Evolutionary conservation across 2,113 vertebrate genomes (phyloP), one percentile per base, ranked within the genome.

Genomic region (Tricholaema leucomelas): DNA sequence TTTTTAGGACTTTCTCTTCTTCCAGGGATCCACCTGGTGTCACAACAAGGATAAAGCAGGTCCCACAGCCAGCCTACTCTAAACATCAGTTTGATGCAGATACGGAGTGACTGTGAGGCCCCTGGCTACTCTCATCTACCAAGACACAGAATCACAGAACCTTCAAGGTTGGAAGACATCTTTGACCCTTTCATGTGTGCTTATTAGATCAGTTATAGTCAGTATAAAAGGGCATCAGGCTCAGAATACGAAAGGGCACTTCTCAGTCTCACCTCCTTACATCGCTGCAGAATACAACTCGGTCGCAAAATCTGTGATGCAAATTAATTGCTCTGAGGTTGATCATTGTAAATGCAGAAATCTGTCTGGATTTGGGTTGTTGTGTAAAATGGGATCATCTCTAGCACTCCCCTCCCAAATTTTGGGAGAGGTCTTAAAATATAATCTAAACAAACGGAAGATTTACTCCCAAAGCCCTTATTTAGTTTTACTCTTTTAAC

Each of bases 41-140:
- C 35, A 76, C 24, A 78, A 78, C 16, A 72, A 72, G 90, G 88
- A 42, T 78, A 81, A 81, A 92, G 83, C 35, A 69, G 65, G 38
- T 54, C 42, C 11, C 40, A 23, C 20, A 58, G 23, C 36, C 30
- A 65, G 14, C 19, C 20, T 75, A 9, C 12, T 50, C 52, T 3
- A 20, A 60, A 9, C 27, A 33, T 33, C 46, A 64, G 64, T 12
- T 81, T 33, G 77, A 5, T 3, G 21, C 10, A 8, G 0, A 1
- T 21, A 76, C 65, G 48, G 25, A 83, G 1, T 2, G 27, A 30
- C 67, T 28, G 38, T 15, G 36, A 87, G 67, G 0, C 21, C 48
- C 36, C 82, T 30, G 56, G 23, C 44, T 94, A 67, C 33, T 77
- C 46, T 44, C 56, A 20, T 56, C 79, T 38, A 48, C 15, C 46